A percentile compares a stretch with the other conserved stretches of the same genome.
These are phyloP conservation scores for Gambusia yucatana DNA, from an alignment of 2,797 vertebrate genomes.

Conservation along the genomic window DNA sequence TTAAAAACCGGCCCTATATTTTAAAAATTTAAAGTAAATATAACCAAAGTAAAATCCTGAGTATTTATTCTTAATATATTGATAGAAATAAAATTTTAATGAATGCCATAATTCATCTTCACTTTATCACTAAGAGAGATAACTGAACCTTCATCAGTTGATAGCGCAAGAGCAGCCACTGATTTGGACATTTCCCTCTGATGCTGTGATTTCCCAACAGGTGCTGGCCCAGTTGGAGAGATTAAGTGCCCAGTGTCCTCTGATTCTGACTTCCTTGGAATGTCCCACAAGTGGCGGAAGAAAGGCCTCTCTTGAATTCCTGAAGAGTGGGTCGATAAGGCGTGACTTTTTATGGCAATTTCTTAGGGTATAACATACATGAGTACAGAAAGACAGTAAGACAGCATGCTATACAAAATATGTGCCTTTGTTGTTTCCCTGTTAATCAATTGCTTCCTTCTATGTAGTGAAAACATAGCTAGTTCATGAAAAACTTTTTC, in stretches of 20 bases:
- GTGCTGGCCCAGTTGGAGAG: slow-evolving; percentile 68
- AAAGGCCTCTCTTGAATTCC: slow-evolving; percentile 41
- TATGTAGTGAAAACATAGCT: background rate
- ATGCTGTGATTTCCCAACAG: slow-evolving; percentile 66
- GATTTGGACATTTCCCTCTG: slow-evolving; percentile 48
- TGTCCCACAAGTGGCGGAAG: slow-evolving; percentile 60
- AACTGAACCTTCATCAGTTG: slow-evolving; percentile 47
- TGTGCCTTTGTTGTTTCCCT: background rate
- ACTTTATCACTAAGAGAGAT: slow-evolving; percentile 34
- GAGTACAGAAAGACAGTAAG: background rate
- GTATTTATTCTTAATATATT: no score
- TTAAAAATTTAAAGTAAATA: slow-evolving; percentile 1
- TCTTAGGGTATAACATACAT: background rate
- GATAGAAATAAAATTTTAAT: slow-evolving; percentile 15
- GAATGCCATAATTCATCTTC: slow-evolving; percentile 22
- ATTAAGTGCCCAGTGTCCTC: slow-evolving; percentile 75
- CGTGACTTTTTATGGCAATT: background rate
- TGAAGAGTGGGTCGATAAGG: slow-evolving; percentile 43
- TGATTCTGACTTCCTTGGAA: slow-evolving; percentile 75
- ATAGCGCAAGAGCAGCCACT: slow-evolving; percentile 57
- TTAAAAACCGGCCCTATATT: background rate
- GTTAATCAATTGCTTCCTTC: background rate
- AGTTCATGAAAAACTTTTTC: background rate
- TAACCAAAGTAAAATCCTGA: background rate
- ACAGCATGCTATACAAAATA: background rate